These are phyloP conservation scores for Rhabdomys pumilio DNA, from an alignment of 2,797 vertebrate genomes.

Conservation along the genomic window DNA sequence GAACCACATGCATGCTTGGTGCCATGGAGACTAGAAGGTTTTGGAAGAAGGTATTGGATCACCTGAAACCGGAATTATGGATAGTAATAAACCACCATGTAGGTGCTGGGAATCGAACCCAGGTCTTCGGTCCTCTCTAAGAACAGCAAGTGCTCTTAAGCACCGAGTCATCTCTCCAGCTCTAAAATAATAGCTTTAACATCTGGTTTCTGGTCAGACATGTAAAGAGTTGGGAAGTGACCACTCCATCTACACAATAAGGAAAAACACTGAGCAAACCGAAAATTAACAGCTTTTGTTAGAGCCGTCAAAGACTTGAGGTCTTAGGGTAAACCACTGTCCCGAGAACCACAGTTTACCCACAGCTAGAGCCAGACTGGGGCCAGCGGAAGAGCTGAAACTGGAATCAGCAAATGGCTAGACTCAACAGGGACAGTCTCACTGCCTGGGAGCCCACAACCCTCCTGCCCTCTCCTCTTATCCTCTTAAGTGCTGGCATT, in stretches of 20 bases:
- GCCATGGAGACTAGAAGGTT: neutral
- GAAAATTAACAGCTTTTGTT: neutral
- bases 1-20: neutral
- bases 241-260: neutral
- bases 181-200: neutral
- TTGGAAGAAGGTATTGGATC: neutral
- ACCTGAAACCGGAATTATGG: neutral
- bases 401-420: neutral
- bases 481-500: too few relatives aligned
- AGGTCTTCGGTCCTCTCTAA: neutral
- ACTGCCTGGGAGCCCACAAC: neutral
- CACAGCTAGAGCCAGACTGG: neutral
- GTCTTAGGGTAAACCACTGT: conserved; percentile 19
- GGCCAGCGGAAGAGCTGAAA: neutral
- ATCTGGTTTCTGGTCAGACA: conserved; percentile 17
- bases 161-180: neutral
- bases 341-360: neutral
- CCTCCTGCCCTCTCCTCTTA: neutral
- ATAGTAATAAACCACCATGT: neutral
- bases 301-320: neutral
- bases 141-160: neutral
- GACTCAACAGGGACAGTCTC: neutral
- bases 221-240: neutral
- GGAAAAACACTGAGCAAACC: neutral
- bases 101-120: neutral